A percentile compares a stretch with the other conserved stretches of the same genome.
phyloP scores from a whole-genome alignment of 2,888 invertebrate genomes.

The Furcula furcula region DNA sequence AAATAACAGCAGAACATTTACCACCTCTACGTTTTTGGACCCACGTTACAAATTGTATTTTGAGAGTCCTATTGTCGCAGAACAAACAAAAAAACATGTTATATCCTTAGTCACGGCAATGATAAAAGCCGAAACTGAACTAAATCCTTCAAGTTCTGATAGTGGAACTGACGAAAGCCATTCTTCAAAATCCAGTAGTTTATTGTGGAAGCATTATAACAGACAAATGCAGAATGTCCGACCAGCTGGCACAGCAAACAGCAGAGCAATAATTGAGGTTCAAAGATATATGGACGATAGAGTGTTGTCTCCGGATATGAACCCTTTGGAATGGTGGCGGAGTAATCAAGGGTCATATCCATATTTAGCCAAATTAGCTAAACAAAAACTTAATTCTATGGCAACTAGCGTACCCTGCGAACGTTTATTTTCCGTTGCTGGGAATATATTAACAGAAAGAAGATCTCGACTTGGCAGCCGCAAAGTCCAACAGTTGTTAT shows the following conservation, averaged over 20 bases:
- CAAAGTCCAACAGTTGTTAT: no score
- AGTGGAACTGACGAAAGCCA: constrained; percentile 3
- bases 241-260: constrained; percentile 8
- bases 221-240: constrained; percentile 8
- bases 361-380: constrained; percentile 10
- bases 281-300: constrained; percentile 10
- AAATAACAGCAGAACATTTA: constrained; percentile 2
- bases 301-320: constrained; percentile 5
- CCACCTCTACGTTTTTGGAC: constrained; percentile 10
- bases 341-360: constrained; percentile 4
- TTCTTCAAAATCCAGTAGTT: constrained; percentile 1
- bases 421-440: no score
- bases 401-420: no score
- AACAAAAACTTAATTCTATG: constrained; percentile 6
- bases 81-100: constrained; percentile 5
- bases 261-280: constrained; percentile 6
- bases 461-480: no score
- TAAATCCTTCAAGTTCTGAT: constrained; percentile 1
- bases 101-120: constrained; percentile 6
- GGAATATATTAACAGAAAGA: no score
- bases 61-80: constrained; percentile 3
- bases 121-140: constrained; percentile 5
- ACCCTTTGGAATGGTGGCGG: constrained; percentile 11
- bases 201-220: constrained; percentile 9
- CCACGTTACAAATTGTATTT: constrained; percentile 11